phyloP scores from a whole-genome alignment of 2,888 invertebrate species.

The Anoncus sp. region DNA sequence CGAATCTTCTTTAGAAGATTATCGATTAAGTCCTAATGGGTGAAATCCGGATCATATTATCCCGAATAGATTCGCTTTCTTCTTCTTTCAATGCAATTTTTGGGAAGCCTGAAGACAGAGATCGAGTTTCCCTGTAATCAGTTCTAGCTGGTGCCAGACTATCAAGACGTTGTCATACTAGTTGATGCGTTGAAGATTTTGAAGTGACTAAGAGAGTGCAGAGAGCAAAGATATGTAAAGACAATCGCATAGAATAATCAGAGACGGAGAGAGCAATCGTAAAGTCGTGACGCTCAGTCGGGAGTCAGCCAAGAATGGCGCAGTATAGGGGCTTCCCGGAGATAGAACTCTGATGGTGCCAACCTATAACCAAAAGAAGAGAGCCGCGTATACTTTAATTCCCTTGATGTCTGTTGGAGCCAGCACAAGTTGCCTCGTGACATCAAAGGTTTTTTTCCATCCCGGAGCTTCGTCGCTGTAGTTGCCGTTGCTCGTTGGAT shows the following conservation, averaged over 20 bases:
- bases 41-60: conserved; percentile 3
- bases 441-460: conserved; percentile 43
- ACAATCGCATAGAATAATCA: conserved; percentile 1
- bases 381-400: conserved; percentile 40
- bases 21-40: neutral
- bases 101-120: too few relatives aligned
- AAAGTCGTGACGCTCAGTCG: conserved; percentile 6
- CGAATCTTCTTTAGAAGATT: conserved; percentile 14
- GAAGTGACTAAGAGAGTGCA: neutral
- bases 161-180: neutral
- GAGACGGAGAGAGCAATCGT: neutral
- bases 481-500: conserved; percentile 15
- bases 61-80: too few relatives aligned
- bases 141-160: neutral
- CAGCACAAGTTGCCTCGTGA: conserved; percentile 13
- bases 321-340: neutral
- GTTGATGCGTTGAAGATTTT: neutral
- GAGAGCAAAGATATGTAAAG: conserved; percentile 21
- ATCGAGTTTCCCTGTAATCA: conserved; percentile 9
- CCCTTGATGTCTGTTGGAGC: conserved; percentile 39
- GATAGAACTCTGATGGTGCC: conserved; percentile 4
- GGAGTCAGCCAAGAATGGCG: conserved; percentile 11
- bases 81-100: too few relatives aligned
- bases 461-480: conserved; percentile 22
- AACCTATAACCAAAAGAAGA: neutral